Evolutionary conservation across 2,797 vertebrate genomes (phyloP), one percentile per base, ranked within the genome.

Genomic region (Odontamblyopus lacepedii): DNA sequence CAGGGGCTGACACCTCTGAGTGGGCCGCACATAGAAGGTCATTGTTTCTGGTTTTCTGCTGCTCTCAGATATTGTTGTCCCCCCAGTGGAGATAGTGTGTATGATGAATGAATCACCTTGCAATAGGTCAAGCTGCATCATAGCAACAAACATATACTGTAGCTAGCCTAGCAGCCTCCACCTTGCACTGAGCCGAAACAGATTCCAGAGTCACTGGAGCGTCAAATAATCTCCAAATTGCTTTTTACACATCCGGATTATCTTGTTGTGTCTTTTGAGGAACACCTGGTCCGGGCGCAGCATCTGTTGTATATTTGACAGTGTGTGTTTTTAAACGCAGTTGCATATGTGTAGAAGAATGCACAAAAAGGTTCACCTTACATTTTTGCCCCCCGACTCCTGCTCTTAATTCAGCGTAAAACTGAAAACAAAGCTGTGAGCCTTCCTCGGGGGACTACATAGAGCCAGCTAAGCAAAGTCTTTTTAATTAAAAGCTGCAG

Each of bases 401-500:
- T 69, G 74, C 53, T 41, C 63, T 70, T 41, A 57, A 56, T 78
- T 77, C 64, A 41, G 5, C 55, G 44, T 67, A 18, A 75, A 77
- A 72, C 78, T 13, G 65, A 87, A 89, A 91, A 87, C 82, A 91
- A 85, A 87, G 89, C 90, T 78, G 76, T 63, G 82, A 88, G 84
- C 85, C 84, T 74, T 87, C 87, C 88, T 90, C 90, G 51, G 70
- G 91, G 90, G 92, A 88, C 75, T 19, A 75, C 84, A 87, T 73
- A 84, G 85, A 79, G 89, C 90, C 88, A 91, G 89, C 88, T 89
- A 91, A 91, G 91, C 91, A 90, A 91, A 93, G 91, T 92, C 91
- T 92, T 92, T 94, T 92, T 93, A 94, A 94, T 94, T 92, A 94
- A 92, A 92, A 88, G 88, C 90, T 89, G 82, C 87, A 92, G 92